These are phyloP conservation scores for Micromesistius poutassou DNA, from an alignment of 2,797 vertebrate species.

Conservation along the genomic window DNA sequence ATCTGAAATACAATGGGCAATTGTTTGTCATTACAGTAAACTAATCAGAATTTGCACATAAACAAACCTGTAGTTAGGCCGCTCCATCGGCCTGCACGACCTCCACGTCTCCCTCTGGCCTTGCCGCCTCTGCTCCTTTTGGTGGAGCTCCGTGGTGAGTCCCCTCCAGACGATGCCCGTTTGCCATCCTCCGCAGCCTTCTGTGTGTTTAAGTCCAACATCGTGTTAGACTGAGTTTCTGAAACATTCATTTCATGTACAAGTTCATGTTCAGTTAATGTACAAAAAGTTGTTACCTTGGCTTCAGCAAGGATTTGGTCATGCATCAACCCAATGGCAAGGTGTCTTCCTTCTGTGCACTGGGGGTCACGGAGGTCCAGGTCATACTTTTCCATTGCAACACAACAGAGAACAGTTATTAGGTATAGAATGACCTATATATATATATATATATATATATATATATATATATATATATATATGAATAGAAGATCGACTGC, in stretches of 20 bases:
- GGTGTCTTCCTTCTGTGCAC: background rate
- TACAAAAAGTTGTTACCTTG: slow-evolving; percentile 1
- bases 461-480: too few species aligned
- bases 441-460: too few species aligned
- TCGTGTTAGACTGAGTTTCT: slow-evolving; percentile 5
- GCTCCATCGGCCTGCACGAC: background rate
- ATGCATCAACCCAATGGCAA: slow-evolving; percentile 5
- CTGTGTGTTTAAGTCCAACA: slow-evolving; percentile 8
- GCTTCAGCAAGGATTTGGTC: background rate
- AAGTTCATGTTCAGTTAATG: background rate
- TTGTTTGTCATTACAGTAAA: too few species aligned
- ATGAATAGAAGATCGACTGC: too few species aligned
- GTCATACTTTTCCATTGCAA: too few species aligned
- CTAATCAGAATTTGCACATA: too few species aligned
- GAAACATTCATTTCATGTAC: background rate
- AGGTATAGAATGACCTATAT: too few species aligned
- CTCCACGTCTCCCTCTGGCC: slow-evolving; percentile 5
- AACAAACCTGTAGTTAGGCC: too few species aligned
- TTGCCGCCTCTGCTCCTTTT: slow-evolving; percentile 1
- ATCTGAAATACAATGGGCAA: too few species aligned
- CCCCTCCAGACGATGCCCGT: slow-evolving; percentile 2
- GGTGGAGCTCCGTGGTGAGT: slow-evolving; percentile 2
- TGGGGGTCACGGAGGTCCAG: too few species aligned
- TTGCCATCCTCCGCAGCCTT: background rate
- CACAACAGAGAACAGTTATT: too few species aligned